Evolutionary conservation across 2,113 vertebrate species (phyloP).

Genomic region (Emydura subglobosa): DNA sequence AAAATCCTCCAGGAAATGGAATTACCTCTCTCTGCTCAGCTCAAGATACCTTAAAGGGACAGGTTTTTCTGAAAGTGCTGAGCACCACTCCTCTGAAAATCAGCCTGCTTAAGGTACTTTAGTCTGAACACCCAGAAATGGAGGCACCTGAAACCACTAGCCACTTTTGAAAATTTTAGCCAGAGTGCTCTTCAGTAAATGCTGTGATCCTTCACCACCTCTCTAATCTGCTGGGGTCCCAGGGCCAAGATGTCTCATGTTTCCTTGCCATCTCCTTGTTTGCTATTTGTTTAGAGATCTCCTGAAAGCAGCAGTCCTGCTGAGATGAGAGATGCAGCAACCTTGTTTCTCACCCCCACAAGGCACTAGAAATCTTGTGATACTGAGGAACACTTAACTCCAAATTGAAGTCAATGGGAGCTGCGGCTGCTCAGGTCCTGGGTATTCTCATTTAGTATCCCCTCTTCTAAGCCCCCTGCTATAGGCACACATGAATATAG

Average conservation of each 20-base stretch:
- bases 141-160: neutral
- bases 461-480: neutral
- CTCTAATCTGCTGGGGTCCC: neutral
- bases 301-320: neutral
- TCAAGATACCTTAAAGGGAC: neutral
- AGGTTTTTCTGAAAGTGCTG: neutral
- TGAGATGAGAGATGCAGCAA: neutral
- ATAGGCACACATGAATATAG: neutral
- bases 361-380: neutral
- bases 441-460: rapidly evolving
- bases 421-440: neutral
- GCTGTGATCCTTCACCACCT: neutral
- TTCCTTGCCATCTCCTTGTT: neutral
- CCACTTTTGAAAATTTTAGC: neutral
- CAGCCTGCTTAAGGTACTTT: neutral
- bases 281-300: neutral
- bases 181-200: neutral
- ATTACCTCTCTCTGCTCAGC: neutral
- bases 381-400: neutral
- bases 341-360: neutral
- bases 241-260: neutral
- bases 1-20: neutral
- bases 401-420: rapidly evolving
- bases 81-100: neutral
- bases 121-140: neutral